Evolutionary conservation across 1,140 invertebrate genomes (phyloP).

Genomic region (Ceratina japonica): DNA sequence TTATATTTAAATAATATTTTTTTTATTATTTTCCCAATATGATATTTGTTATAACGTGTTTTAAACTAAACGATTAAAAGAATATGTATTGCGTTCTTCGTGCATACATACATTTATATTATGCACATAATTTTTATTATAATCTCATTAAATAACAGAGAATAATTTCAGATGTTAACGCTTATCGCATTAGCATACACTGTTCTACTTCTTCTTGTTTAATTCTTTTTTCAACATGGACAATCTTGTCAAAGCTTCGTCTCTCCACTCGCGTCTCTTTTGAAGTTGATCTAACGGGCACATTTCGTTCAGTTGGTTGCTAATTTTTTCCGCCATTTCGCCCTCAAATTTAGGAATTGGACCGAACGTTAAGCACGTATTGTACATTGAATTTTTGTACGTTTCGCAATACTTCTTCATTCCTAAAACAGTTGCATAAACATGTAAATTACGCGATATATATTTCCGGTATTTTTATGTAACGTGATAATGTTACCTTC

Average conservation of each 20-base stretch:
- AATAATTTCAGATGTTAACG: background rate
- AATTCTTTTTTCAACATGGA: constrained; percentile 90
- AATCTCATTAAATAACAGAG: background rate
- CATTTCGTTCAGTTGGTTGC: constrained; percentile 85
- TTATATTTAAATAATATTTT: constrained; percentile 24
- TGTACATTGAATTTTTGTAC: constrained; percentile 90
- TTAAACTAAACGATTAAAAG: too few relatives aligned
- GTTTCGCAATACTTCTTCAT: constrained; percentile 86
- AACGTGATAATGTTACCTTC: constrained; percentile 83
- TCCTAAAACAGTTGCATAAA: constrained; percentile 74
- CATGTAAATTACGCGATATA: background rate
- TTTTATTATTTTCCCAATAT: constrained; percentile 6
- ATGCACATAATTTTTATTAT: constrained; percentile 24
- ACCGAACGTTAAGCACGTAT: constrained; percentile 88
- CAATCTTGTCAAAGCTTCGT: constrained; percentile 89
- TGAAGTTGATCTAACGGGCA: constrained; percentile 88
- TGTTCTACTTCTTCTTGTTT: constrained; percentile 59
- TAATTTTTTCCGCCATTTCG: constrained; percentile 81
- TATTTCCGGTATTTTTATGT: background rate
- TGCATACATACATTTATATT: background rate
- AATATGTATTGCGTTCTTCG: too few relatives aligned
- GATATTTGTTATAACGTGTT: background rate
- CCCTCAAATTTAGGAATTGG: constrained; percentile 87
- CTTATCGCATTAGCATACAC: background rate
- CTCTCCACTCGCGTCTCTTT: constrained; percentile 90